Evolutionary conservation across 1,140 invertebrate genomes (phyloP), one percentile per base, ranked within the genome.

Genomic region (Phocides pigmalion): DNA sequence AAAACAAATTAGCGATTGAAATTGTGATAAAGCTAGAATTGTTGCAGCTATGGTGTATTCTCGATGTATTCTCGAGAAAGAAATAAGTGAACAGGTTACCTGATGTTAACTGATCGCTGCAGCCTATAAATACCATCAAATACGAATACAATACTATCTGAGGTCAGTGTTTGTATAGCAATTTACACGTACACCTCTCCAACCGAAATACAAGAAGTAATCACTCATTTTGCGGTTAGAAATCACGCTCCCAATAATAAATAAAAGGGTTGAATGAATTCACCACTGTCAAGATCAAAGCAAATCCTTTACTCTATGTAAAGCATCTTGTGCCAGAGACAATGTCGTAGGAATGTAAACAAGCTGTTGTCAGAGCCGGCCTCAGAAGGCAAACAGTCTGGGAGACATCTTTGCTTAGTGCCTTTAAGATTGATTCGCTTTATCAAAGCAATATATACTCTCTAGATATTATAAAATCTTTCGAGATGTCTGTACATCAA

Each of bases 321-420:
- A 56, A 56, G 39, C 46, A 15, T 14, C 20, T 22, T 42, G 9
- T 16, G 37, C 53, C 14, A 56, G 41, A 56, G 53, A 56, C 53
- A 56, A 56, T 56, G 41, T 56, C 53, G 37, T 14, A 44, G 37
- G 39, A 42, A 56, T 42, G 41, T 41, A 56, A 44, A 56, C 37
- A 56, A 49, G 19, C 46, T 49, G 41, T 42, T 42, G 41, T 28
- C 46, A 22, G 14, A 49, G 46, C 20, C 6, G 19, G 20, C 46
- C 20, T n/a, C 46, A 49, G n/a, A 49, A 17, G n/a, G 20, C 22
- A 49, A 49, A 49, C 20, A 49, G 46, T 49, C 46, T 49, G 46
- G 46, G 20, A 49, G 46, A 49, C 46, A 49, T 49, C 20, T 49
- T 49, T 47, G 20, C 44, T 47, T 47, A 44, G 41, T 25, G 20